Percentiles rank a stretch among this genome's conserved stretches.
phyloP scores from a whole-genome alignment of 2,113 vertebrate species.

The Ictalurus punctatus region DNA sequence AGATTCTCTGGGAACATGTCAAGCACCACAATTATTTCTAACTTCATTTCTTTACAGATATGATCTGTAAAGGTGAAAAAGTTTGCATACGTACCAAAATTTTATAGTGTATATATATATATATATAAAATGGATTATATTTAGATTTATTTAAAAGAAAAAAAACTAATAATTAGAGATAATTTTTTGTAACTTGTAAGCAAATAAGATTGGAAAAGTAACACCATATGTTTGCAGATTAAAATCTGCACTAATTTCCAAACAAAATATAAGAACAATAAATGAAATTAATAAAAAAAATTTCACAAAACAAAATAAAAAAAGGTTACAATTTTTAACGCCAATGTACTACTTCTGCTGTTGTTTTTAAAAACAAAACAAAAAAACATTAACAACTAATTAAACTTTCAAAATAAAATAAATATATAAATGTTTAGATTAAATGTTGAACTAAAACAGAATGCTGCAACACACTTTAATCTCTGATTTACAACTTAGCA shows the following conservation, averaged over 20 bases:
- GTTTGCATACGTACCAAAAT: not conserved
- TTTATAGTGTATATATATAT: too few relatives aligned
- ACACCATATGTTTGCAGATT: slow-evolving; percentile 24
- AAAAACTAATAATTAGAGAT: not conserved
- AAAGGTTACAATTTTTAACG: not conserved
- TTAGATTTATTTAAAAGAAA: not conserved
- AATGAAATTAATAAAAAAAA: not conserved
- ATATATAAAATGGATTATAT: not conserved
- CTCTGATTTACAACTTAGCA: not conserved
- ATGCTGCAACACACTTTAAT: not conserved
- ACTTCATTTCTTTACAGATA: not conserved
- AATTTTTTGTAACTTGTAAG: too few relatives aligned
- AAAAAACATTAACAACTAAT: not conserved
- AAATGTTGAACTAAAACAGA: too few relatives aligned
- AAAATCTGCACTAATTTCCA: not conserved
- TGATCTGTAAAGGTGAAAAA: not conserved
- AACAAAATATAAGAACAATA: not conserved
- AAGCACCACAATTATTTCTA: not conserved
- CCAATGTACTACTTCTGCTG: not conserved
- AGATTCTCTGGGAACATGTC: slow-evolving; percentile 36
- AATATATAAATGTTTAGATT: too few relatives aligned
- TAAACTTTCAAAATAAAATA: not conserved
- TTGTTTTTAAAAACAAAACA: not conserved
- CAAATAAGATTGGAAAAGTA: not conserved
- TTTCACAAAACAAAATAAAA: not conserved